Evolutionary conservation across 2,797 vertebrate genomes (phyloP).

Genomic region (Natrix natrix): DNA sequence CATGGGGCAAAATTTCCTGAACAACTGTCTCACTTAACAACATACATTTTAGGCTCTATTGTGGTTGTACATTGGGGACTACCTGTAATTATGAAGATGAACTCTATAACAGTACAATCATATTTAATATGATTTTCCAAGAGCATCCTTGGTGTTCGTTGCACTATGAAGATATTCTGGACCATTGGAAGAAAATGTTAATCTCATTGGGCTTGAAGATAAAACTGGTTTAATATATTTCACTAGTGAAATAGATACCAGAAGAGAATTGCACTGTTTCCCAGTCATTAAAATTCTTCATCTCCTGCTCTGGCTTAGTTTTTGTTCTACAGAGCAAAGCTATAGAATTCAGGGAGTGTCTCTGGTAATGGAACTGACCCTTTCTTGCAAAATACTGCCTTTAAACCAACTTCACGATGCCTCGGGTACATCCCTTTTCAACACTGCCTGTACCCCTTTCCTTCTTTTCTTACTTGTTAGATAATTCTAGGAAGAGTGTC

Average conservation of each 20-base stretch:
- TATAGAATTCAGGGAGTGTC: not conserved
- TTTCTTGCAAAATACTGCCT: not conserved
- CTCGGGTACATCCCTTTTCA: not conserved
- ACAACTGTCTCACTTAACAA: not conserved
- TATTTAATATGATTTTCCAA: not conserved
- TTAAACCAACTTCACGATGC: not conserved
- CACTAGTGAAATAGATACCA: not conserved
- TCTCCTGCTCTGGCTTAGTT: not conserved
- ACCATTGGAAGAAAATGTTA: not conserved
- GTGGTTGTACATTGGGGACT: rapidly evolving
- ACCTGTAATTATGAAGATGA: not conserved
- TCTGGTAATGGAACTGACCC: not conserved
- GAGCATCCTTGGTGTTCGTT: not conserved
- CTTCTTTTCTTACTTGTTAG: not conserved
- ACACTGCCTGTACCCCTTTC: not conserved
- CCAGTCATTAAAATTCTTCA: not conserved
- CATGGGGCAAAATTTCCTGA: not conserved
- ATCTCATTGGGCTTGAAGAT: not conserved
- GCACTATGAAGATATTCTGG: not conserved
- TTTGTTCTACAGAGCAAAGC: not conserved
- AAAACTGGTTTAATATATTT: not conserved
- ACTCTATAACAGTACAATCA: not conserved
- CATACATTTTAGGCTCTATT: not conserved
- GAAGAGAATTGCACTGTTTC: not conserved
- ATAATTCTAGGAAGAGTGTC: not conserved